Conservation (phyloP, 2,113 vertebrate species). For the Calyptomena viridis region DNA sequence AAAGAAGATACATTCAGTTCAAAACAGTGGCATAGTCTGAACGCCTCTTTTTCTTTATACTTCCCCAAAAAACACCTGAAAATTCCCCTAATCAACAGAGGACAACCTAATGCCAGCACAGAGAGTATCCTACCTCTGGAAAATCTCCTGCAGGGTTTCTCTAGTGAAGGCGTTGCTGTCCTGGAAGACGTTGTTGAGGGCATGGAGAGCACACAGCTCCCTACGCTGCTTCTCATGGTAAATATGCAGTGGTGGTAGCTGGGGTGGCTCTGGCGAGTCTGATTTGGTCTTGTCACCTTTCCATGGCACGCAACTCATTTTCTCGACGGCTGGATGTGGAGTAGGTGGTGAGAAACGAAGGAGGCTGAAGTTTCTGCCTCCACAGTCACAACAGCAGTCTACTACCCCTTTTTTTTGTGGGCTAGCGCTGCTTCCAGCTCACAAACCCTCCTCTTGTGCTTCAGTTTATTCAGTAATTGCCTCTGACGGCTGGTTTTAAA, state of each 20-base stretch:
- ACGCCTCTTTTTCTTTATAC: neutral
- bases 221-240: constrained; percentile 97
- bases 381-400: constrained; percentile 13
- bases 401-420: neutral
- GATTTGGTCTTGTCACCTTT: constrained; percentile 83
- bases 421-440: neutral
- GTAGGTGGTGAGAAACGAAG: constrained; percentile 34
- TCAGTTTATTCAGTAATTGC: constrained; percentile 44
- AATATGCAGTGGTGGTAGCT: constrained; percentile 80
- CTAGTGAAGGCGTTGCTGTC: constrained; percentile 92
- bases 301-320: constrained; percentile 85
- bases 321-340: neutral
- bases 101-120: neutral
- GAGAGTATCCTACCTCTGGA: constrained; percentile 86
- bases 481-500: constrained; percentile 49
- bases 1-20: neutral
- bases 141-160: constrained; percentile 95
- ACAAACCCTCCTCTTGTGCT: constrained; percentile 29
- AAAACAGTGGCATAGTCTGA: neutral
- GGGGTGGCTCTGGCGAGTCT: constrained; percentile 70
- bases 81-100: neutral
- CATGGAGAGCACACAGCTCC: constrained; percentile 95
- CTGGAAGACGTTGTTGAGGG: constrained; percentile 99
- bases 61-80: neutral
- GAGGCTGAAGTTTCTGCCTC: constrained; percentile 35